phyloP scores from a whole-genome alignment of 2,888 invertebrate species.

The Tillus elongatus region DNA sequence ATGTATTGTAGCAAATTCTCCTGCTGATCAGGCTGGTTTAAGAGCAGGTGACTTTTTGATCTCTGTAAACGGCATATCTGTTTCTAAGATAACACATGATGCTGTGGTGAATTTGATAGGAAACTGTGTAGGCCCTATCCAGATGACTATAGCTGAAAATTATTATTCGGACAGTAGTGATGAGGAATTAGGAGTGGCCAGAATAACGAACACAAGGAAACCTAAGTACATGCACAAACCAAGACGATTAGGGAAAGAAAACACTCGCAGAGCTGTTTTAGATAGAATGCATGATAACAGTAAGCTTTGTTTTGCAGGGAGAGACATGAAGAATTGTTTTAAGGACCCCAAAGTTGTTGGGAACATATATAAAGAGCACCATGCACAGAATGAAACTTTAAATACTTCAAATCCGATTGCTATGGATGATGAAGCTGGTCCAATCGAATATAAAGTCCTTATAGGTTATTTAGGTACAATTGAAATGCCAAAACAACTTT shows the following conservation, averaged over 20 bases:
- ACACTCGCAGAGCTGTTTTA: conserved; percentile 10
- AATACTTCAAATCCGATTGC: conserved; percentile 24
- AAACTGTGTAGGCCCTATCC: conserved; percentile 70
- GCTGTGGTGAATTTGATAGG: conserved; percentile 88
- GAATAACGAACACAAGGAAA: conserved; percentile 47
- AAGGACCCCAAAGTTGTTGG: conserved; percentile 20
- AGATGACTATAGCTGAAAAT: conserved; percentile 79
- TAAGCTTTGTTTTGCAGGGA: conserved; percentile 14
- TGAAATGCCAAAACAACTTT: conserved; percentile 82
- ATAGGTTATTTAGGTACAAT: conserved; percentile 94
- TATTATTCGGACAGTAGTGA: conserved; percentile 80
- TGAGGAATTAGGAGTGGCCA: conserved; percentile 55
- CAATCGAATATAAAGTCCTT: conserved; percentile 71
- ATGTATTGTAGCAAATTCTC: conserved; percentile 82
- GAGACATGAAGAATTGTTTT: conserved; percentile 16
- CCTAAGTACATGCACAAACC: conserved; percentile 53
- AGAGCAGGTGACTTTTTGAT: conserved; percentile 88
- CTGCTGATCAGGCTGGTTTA: conserved; percentile 83
- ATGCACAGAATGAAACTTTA: conserved; percentile 17
- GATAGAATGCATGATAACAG: conserved; percentile 10
- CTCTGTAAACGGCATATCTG: conserved; percentile 84
- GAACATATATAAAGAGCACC: conserved; percentile 16
- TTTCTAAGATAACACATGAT: conserved; percentile 86
- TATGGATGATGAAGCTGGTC: conserved; percentile 41
- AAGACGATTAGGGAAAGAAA: conserved; percentile 7